Conservation (phyloP, 2,113 vertebrate species). For the Neopipo cinnamomea region DNA sequence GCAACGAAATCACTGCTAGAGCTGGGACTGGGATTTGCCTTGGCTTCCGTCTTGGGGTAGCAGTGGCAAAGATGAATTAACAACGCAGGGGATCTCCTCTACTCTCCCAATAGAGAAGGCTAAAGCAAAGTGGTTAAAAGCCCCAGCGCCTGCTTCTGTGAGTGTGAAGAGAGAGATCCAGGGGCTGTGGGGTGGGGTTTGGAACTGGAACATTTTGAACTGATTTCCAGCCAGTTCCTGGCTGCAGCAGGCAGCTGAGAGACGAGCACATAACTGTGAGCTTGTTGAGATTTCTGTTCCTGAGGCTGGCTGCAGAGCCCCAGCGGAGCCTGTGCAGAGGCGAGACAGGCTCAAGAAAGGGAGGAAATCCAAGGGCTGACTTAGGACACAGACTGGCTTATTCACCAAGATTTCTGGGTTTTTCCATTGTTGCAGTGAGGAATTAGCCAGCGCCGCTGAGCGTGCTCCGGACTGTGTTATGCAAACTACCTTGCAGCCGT, state of each 20-base stretch:
- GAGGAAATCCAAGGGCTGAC: constrained; percentile 66
- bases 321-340: constrained; percentile 26
- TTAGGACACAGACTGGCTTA: constrained; percentile 61
- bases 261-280: constrained; percentile 52
- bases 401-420: constrained; percentile 51
- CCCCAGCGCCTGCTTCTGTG: not conserved
- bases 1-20: not conserved
- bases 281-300: constrained; percentile 52
- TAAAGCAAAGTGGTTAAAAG: constrained; percentile 4
- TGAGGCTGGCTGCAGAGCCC: constrained; percentile 28
- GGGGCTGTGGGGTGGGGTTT: constrained; percentile 39
- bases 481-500: constrained; percentile 13
- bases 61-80: not conserved
- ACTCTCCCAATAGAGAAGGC: not conserved
- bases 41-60: not conserved
- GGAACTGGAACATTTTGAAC: constrained; percentile 67
- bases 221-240: constrained; percentile 66
- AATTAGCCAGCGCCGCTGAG: not conserved
- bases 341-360: constrained; percentile 55
- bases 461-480: not conserved
- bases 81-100: not conserved
- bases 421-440: constrained; percentile 71
- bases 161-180: not conserved
- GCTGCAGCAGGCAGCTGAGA: constrained; percentile 34
- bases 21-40: not conserved